Evolutionary conservation across 2,888 invertebrate species (phyloP).

Genomic region (Caenorhabditis afra): DNA sequence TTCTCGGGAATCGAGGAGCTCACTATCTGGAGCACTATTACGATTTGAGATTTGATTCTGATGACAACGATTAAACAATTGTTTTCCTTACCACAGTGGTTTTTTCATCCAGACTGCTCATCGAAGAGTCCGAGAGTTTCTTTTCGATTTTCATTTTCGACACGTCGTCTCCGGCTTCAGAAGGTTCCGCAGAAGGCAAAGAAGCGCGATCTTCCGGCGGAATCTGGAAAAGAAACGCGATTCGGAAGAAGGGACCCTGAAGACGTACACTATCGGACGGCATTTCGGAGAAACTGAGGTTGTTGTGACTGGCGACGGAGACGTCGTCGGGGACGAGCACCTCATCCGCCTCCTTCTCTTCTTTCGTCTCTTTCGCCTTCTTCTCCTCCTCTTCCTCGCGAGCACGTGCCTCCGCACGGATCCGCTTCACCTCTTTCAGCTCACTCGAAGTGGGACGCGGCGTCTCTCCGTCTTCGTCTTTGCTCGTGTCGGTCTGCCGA

Average conservation of each 20-base stretch:
- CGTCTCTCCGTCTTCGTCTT: conserved; percentile 31
- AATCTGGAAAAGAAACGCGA: conserved; percentile 18
- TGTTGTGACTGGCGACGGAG: conserved; percentile 32
- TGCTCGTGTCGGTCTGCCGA: conserved; percentile 23
- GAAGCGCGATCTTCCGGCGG: conserved; percentile 45
- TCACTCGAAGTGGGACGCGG: conserved; percentile 43
- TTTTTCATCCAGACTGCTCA: conserved; percentile 48
- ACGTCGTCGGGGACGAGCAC: conserved; percentile 21
- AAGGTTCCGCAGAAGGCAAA: conserved; percentile 36
- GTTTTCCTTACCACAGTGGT: conserved; percentile 14
- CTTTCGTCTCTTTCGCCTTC: conserved; percentile 9
- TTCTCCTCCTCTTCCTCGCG: conserved; percentile 38
- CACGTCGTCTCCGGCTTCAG: conserved; percentile 27
- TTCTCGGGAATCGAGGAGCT: conserved; percentile 31
- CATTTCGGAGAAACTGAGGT: conserved; percentile 41
- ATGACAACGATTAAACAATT: conserved; percentile 21
- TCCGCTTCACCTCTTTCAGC: conserved; percentile 39
- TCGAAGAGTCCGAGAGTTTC: conserved; percentile 35
- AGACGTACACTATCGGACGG: conserved; percentile 51
- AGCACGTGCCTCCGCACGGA: conserved; percentile 41
- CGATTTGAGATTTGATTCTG: conserved; percentile 9
- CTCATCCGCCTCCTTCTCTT: conserved; percentile 23
- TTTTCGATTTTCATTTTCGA: conserved; percentile 23
- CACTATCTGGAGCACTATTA: conserved; percentile 26
- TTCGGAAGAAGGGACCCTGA: neutral